Conservation (phyloP, 2,113 vertebrate species). For the Sinocyclocheilus grahami region DNA sequence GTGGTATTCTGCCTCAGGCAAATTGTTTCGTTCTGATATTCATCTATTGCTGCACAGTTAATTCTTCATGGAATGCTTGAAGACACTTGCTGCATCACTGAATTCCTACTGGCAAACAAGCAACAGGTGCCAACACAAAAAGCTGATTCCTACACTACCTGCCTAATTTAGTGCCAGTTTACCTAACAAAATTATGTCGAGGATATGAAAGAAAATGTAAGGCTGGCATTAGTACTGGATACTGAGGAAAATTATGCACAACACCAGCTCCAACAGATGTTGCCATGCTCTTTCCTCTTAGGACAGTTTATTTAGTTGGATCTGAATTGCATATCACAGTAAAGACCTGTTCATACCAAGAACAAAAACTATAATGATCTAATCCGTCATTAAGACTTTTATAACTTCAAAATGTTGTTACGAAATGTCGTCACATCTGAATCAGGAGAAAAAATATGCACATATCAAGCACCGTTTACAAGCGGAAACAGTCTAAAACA, state of each 20-base stretch:
- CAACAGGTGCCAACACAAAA: slow-evolving; percentile 3
- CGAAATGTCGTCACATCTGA: no score
- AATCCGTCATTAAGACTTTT: background rate
- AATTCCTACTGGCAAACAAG: slow-evolving; percentile 5
- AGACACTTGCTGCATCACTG: slow-evolving; percentile 15
- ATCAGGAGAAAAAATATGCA: no score
- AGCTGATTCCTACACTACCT: background rate
- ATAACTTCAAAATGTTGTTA: background rate
- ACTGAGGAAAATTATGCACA: background rate
- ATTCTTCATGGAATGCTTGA: slow-evolving; percentile 31
- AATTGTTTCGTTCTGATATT: slow-evolving; percentile 48
- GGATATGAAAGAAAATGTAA: background rate
- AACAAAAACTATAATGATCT: background rate
- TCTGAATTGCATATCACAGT: background rate
- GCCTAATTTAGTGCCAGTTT: background rate
- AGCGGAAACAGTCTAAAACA: no score
- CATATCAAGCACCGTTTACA: no score
- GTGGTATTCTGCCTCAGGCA: slow-evolving; percentile 41
- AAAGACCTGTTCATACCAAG: background rate
- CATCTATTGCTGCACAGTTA: slow-evolving; percentile 40
- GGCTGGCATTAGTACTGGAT: background rate
- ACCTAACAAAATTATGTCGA: background rate
- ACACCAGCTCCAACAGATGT: background rate
- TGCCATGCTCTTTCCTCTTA: background rate
- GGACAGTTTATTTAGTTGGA: background rate